Conservation (phyloP, 2,113 vertebrate genomes). For the Gallinago media region DNA sequence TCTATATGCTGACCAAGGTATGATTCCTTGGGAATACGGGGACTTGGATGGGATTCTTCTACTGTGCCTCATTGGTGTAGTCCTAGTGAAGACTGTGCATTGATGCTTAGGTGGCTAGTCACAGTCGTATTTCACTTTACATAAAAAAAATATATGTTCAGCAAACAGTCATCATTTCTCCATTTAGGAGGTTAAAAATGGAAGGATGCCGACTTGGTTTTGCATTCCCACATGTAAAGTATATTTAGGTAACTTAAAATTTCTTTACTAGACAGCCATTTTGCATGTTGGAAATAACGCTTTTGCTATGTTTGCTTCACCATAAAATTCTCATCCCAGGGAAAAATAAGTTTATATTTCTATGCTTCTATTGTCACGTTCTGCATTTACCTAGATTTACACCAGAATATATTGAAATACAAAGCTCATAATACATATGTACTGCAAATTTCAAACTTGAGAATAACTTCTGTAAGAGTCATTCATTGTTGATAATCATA, state of each 20-base stretch:
- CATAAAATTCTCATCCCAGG: neutral
- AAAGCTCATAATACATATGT: neutral
- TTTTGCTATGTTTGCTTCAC: neutral
- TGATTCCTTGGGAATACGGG: neutral
- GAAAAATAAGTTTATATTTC: neutral
- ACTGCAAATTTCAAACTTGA: neutral
- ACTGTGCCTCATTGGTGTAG: neutral
- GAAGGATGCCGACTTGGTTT: neutral
- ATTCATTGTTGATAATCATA: neutral
- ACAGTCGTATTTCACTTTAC: neutral
- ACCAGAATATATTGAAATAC: neutral
- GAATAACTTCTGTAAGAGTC: neutral
- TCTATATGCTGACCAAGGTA: neutral
- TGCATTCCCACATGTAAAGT: neutral
- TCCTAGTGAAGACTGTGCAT: neutral
- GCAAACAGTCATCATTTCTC: neutral
- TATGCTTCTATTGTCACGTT: neutral
- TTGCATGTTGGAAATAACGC: neutral
- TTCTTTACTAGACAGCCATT: neutral
- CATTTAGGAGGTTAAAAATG: neutral
- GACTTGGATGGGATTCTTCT: neutral
- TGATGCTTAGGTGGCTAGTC: neutral
- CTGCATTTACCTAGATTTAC: neutral
- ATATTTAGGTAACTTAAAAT: neutral
- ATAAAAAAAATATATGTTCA: neutral